These are phyloP conservation scores for Mesembrinibis cayennensis DNA, from an alignment of 2,113 vertebrate species.

Conservation along the genomic window DNA sequence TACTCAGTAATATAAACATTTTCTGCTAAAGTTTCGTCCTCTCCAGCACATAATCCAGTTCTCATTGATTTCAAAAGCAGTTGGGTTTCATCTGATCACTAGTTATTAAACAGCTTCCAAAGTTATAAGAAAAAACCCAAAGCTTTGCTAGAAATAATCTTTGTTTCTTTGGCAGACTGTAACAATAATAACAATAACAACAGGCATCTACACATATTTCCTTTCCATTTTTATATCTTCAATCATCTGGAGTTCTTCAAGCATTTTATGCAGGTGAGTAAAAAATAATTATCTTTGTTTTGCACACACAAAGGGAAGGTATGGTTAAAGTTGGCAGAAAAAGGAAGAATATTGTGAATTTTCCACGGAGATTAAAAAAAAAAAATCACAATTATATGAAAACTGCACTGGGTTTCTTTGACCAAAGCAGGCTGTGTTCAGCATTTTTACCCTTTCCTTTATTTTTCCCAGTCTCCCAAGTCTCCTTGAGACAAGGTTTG, in stretches of 20 bases:
- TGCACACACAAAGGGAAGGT: neutral
- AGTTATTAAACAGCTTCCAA: constrained; percentile 30
- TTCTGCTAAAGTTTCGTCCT: constrained; percentile 6
- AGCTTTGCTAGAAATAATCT: constrained; percentile 23
- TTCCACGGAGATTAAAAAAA: neutral
- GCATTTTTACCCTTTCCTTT: neutral
- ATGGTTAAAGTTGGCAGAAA: neutral
- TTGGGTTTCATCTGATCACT: constrained; percentile 28
- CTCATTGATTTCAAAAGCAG: constrained; percentile 35
- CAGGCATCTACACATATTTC: neutral
- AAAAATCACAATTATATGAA: neutral
- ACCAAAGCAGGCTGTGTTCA: neutral
- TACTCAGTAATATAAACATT: constrained; percentile 2
- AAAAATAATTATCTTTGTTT: constrained; percentile 45
- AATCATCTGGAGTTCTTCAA: constrained; percentile 46
- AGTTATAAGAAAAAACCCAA: neutral
- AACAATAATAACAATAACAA: constrained; percentile 43
- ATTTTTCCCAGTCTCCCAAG: neutral
- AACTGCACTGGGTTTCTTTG: neutral
- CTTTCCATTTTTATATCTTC: constrained; percentile 35
- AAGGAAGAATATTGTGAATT: neutral
- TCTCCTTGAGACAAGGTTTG: neutral
- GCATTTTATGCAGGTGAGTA: constrained; percentile 55
- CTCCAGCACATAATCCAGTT: constrained; percentile 11
- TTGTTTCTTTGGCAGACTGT: constrained; percentile 30